Evolutionary conservation across 2,797 vertebrate species (phyloP), one percentile per base, ranked within the genome.

Genomic region (Anabas testudineus): DNA sequence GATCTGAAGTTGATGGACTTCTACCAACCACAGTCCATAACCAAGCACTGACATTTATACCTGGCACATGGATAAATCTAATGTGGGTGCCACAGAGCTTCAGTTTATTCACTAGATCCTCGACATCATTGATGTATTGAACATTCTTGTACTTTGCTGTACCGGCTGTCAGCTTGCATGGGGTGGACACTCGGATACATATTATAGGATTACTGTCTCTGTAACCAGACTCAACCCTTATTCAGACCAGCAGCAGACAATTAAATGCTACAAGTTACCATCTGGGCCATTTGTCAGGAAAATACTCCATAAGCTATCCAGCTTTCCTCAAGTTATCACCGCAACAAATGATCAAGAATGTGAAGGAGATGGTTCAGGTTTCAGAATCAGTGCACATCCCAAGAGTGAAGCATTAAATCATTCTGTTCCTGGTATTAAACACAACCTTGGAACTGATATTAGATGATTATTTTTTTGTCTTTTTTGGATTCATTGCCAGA

Each of bases 1-100:
- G 43, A 56, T 66, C 58, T 77, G 9, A 21, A 67, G 22, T 55
- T 84, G 66, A 85, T 77, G 54, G 72, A 85, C 52, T 60, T 60
- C 43, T 26, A 22, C 51, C n/a, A 41, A 13, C 49, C 32, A 51
- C 71, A 63, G 46, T 69, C 68, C 51, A 63, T 65, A 69, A 67
- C 67, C 59, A 3, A 16, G 48, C 16, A 4, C 21, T 78, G 70
- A 73, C 71, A 78, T 82, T 71, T 82, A 51, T 21, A 67, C 45
- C 73, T 63, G 74, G 63, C 71, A 54, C n/a, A 52, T 46, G 45
- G 41, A 71, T 71, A 41, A 69, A 62, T 79, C 53, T 41, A 41
- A 42, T 24, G 6, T 3, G 19, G 55, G 28, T 14, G 68, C 34
- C 30, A 36, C 1, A 48, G 51, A 15, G 21, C 66, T 68, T 71